Percentiles rank a stretch among this genome's conserved stretches.
These are phyloP conservation scores for Drosophila rubida DNA, from an alignment of 2,888 invertebrate species.

Conservation along the genomic window DNA sequence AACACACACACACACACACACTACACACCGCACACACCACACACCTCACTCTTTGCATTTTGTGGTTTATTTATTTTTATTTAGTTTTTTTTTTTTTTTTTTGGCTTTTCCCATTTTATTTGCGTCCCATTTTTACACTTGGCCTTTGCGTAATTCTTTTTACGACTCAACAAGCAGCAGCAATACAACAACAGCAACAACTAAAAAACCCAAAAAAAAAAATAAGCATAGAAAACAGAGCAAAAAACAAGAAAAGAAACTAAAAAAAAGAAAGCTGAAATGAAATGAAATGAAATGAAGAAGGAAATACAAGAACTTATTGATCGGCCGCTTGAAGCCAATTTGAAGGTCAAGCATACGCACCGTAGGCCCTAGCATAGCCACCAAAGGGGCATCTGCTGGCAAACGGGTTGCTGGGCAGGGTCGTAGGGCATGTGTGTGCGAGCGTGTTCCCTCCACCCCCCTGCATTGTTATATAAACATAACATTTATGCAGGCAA, in stretches of 20 bases:
- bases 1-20: constrained; percentile 34
- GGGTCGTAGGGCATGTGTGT: background rate
- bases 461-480: constrained; percentile 64
- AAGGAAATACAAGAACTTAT: constrained; percentile 64
- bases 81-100: constrained; percentile 7
- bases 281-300: constrained; percentile 37
- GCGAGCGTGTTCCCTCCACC: background rate
- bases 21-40: constrained; percentile 18
- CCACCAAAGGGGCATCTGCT: constrained; percentile 12
- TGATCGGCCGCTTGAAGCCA: constrained; percentile 69
- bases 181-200: constrained; percentile 38
- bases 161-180: constrained; percentile 77
- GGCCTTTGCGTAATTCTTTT: constrained; percentile 75
- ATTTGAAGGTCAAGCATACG: constrained; percentile 76
- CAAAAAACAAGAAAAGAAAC: constrained; percentile 4
- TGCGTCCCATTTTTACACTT: constrained; percentile 64
- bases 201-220: constrained; percentile 26
- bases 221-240: constrained; percentile 4
- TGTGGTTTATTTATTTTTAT: constrained; percentile 26
- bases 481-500: constrained; percentile 51
- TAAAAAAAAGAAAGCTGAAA: constrained; percentile 3
- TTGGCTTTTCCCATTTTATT: constrained; percentile 67
- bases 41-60: constrained; percentile 12
- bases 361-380: constrained; percentile 45
- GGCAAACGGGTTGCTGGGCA: background rate